Conservation (phyloP, 2,113 vertebrate genomes). For the Lipophrys pholis region DNA sequence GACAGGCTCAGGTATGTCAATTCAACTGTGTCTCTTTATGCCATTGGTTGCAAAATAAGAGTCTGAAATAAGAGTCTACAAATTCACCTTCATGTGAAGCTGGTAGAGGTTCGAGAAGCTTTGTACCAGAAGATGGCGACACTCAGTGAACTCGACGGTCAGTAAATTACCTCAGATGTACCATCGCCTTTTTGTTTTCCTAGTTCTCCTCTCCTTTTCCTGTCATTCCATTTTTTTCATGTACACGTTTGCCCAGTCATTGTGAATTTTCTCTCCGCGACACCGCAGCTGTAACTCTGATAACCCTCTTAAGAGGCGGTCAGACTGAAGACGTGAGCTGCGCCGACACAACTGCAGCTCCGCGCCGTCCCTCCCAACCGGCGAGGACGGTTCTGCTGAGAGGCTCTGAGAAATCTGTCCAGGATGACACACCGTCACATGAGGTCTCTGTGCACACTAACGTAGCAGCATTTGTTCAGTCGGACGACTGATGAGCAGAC, state of each 20-base stretch:
- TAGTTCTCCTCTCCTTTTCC: background rate
- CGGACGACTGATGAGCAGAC: background rate
- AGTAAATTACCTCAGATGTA: constrained; percentile 11
- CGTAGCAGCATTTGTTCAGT: background rate
- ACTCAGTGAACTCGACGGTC: constrained; percentile 61
- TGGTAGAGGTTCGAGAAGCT: constrained; percentile 60
- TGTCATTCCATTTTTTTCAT: background rate
- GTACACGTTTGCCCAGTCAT: background rate
- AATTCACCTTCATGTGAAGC: constrained; percentile 46
- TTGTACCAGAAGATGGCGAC: constrained; percentile 62
- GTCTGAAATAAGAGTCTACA: background rate
- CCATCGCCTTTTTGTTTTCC: background rate
- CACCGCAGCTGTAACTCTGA: constrained; percentile 55
- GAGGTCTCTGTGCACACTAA: constrained; percentile 1
- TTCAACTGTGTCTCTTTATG: background rate
- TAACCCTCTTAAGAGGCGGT: constrained; percentile 42
- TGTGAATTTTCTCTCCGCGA: constrained; percentile 16
- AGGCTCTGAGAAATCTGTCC: background rate
- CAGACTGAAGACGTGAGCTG: background rate
- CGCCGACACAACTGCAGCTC: background rate
- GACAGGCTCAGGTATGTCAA: constrained; percentile 63
- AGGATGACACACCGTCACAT: background rate
- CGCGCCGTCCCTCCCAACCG: background rate
- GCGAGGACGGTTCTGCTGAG: constrained; percentile 46
- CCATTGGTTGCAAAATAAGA: background rate